A percentile compares a stretch with the other conserved stretches of the same genome.
Conservation (phyloP, 2,113 vertebrate species). For the Helogale parvula region DNA sequence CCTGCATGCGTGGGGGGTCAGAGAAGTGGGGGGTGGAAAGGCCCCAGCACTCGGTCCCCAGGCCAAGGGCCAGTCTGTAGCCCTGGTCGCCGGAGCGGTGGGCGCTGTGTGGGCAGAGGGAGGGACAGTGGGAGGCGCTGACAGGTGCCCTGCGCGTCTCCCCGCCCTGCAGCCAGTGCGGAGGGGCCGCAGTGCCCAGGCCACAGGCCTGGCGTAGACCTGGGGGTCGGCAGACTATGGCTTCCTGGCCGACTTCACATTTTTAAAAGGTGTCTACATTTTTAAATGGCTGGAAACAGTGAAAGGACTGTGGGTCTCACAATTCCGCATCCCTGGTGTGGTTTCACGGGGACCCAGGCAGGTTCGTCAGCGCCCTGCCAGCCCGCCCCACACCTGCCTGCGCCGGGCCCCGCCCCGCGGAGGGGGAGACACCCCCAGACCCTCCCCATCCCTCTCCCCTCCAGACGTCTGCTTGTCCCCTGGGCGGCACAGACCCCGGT, state of each 20-base stretch:
- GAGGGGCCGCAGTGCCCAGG: too few relatives aligned
- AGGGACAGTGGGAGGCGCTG: background rate
- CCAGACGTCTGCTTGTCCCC: too few relatives aligned
- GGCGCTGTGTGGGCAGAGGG: too few relatives aligned
- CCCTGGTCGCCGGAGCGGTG: accelerated
- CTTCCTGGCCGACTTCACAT: background rate
- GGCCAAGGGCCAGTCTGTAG: background rate
- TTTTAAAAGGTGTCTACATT: too few relatives aligned
- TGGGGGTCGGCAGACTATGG: background rate
- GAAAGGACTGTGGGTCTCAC: background rate
- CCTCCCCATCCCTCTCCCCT: accelerated
- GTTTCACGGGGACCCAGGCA: accelerated
- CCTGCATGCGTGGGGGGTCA: accelerated
- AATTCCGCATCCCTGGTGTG: accelerated
- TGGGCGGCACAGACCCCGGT: background rate
- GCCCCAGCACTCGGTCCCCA: background rate
- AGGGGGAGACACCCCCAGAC: background rate
- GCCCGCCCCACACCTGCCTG: too few relatives aligned
- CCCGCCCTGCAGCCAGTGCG: background rate
- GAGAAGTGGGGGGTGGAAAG: background rate
- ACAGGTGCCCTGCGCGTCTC: accelerated
- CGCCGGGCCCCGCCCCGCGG: accelerated
- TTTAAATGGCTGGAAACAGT: background rate
- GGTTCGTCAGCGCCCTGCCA: too few relatives aligned
- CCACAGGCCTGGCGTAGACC: background rate